Base-by-base conservation (phyloP, 2,113 vertebrate species). In the Oophaga pumilio region DNA sequence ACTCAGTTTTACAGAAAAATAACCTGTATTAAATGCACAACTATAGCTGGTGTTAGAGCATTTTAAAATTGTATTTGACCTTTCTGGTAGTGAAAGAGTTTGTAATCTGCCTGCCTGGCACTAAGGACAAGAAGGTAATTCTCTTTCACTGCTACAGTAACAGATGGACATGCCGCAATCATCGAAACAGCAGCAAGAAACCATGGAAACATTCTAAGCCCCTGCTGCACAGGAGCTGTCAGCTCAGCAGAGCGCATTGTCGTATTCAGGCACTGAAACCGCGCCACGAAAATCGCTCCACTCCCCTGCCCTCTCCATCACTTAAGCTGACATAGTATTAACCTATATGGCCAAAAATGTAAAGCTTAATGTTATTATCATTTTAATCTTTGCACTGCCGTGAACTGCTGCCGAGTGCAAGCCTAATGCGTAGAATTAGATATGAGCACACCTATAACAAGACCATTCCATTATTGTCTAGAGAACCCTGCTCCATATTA, bases 121-220 rank as follows among this genome's bases (percentile, higher is more conserved):
- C 86, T 18, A 57, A 83, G 77, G 86, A 82, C 85, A 82, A 76
- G 71, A 62, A 83, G 86, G 86, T 88, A 88, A 88, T 88, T 88
- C 86, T 26, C 83, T 88, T 83, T 88, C 78, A 66, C 49, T 83
- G 86, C 57, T 76, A 83, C 69, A 76, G 86, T 83, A 88, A 83
- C 86, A 88, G 86, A 88, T 83, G 86, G 86, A 71, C 80, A 88
- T 83, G 69, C 80, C 24, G 79, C 68, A 88, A 88, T 88, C 86
- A 88, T 76, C 43, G 86, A 88, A 88, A 88, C 86, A 83, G 80
- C 86, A 88, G 86, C 71, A 66, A 82, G 86, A 87, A 87, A 87
- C 86, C 86, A 87, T 87, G 86, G 86, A 88, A 88, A 88, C 86
- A 24, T 56, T 83, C 68, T 88, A 88, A 88, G 86, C 86, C 24